These are phyloP conservation scores for Empidonax traillii DNA, from an alignment of 2,113 vertebrate species.

Conservation along the genomic window DNA sequence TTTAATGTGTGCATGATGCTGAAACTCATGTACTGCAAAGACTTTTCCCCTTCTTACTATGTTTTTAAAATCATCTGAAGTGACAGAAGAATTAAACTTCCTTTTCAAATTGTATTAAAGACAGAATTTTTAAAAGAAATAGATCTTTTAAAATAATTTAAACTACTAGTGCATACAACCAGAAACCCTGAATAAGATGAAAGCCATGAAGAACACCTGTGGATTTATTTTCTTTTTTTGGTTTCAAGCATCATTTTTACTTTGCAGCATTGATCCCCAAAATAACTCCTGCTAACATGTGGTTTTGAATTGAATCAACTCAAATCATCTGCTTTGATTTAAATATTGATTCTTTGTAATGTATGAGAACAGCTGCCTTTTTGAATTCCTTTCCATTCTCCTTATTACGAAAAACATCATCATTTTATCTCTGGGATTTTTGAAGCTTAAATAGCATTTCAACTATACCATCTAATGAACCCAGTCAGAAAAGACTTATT, in stretches of 20 bases:
- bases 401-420: neutral
- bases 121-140: neutral
- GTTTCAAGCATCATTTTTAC: neutral
- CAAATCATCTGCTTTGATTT: slow-evolving; percentile 32
- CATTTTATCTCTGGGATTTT: neutral
- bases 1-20: neutral
- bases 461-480: neutral
- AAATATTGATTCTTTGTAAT: slow-evolving; percentile 37
- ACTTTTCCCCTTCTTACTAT: neutral
- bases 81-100: neutral
- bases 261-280: neutral
- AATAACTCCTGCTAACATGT: neutral
- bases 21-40: neutral
- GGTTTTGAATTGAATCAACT: slow-evolving; percentile 2
- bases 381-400: slow-evolving; percentile 1
- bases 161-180: neutral
- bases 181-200: neutral
- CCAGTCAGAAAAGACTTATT: neutral
- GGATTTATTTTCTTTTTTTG: neutral
- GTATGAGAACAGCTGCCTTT: slow-evolving; percentile 33
- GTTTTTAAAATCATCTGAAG: neutral
- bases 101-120: neutral
- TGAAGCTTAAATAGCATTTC: slow-evolving; percentile 12
- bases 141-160: neutral
- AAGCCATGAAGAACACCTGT: neutral